Evolutionary conservation across 2,888 invertebrate species (phyloP).

Genomic region (Xestia rhomboidea): DNA sequence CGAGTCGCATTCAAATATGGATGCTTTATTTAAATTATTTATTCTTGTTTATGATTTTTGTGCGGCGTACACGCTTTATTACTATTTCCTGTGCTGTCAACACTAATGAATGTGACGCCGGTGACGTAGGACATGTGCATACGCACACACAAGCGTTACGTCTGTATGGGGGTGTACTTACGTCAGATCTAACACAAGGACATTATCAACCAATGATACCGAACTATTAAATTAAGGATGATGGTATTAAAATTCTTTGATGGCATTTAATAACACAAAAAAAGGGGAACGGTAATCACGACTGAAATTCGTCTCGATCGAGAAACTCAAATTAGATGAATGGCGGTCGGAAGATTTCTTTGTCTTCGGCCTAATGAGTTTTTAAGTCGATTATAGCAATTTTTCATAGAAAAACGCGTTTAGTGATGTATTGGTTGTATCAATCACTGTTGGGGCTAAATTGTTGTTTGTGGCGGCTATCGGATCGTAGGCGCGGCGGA

Average conservation of each 20-base stretch:
- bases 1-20: slow-evolving; percentile 84
- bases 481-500: slow-evolving; percentile 79
- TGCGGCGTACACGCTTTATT: slow-evolving; percentile 81
- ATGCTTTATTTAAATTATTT: slow-evolving; percentile 83
- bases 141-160: slow-evolving; percentile 32
- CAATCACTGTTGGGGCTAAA: slow-evolving; percentile 89
- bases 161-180: background rate
- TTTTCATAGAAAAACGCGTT: slow-evolving; percentile 91
- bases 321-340: slow-evolving; percentile 89
- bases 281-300: slow-evolving; percentile 84
- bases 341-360: slow-evolving; percentile 89
- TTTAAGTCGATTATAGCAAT: slow-evolving; percentile 91
- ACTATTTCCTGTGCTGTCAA: slow-evolving; percentile 88
- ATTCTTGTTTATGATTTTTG: slow-evolving; percentile 85
- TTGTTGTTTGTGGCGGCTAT: slow-evolving; percentile 85
- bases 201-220: slow-evolving; percentile 62
- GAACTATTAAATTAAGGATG: slow-evolving; percentile 66
- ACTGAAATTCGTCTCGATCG: slow-evolving; percentile 88
- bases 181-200: slow-evolving; percentile 36
- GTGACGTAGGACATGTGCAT: slow-evolving; percentile 82
- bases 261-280: slow-evolving; percentile 84
- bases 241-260: slow-evolving; percentile 78
- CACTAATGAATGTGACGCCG: slow-evolving; percentile 83
- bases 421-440: slow-evolving; percentile 90
- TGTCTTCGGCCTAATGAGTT: slow-evolving; percentile 91